Evolutionary conservation across 2,797 vertebrate genomes (phyloP), one percentile per base, ranked within the genome.

Genomic region (Pangasius sanitwongsei): DNA sequence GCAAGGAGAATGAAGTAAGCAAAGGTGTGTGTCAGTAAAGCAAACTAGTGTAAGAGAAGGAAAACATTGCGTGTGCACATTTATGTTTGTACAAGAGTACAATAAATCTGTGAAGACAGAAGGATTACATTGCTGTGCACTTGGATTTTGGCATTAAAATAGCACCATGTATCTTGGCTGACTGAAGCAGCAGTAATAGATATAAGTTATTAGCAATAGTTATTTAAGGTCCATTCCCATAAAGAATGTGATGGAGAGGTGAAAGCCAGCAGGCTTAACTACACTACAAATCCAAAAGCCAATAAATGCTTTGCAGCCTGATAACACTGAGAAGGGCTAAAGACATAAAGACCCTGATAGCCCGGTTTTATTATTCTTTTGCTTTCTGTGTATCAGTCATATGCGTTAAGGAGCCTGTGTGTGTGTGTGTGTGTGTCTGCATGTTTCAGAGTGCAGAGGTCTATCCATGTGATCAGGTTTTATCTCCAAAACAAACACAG

Each of bases 401-500:
- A 55, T 80, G 50, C 5, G 1, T 55, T 55, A 80, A 80, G 11
- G 50, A 78, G 25, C 12, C 12, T 86, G 34, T 86, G 83, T 70
- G 61, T 84, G 75, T 80, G 69, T 78, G 59, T 72, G 81, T 63
- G 89, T 85, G 89, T 57, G 83, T 78, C 69, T 48, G 88, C 25
- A n/a, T 91, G 77, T 85, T 41, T 87, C 90, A 93, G 84, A 87
- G 84, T 85, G 88, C 87, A 91, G 91, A 93, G 94, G 93, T 94
- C 95, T 88, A 50, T 91, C 89, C 90, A 91, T 92, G 92, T 92
- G 91, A 92, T 90, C 83, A 92, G 86, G 86, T 91, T 89, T 85
- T 92, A 95, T 94, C 95, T 93, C 85, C 90, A 91, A 95, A 94
- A 93, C 93, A 95, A 95, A 95, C 93, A 93, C 7, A 11, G 83